phyloP scores from a whole-genome alignment of 2,113 vertebrate species.

The Chroicocephalus ridibundus region DNA sequence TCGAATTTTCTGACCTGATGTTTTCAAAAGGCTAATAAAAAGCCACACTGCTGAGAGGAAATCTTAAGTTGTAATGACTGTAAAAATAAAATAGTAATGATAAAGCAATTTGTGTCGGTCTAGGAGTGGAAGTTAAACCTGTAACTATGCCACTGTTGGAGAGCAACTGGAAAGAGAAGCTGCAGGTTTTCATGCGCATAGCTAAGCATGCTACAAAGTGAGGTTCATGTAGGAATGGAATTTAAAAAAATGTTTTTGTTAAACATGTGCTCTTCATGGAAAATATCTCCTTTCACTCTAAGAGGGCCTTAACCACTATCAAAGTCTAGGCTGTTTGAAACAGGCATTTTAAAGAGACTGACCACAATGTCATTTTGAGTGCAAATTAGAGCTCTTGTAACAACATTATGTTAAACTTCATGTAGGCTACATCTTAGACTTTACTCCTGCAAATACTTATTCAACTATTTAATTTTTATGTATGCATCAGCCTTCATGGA shows the following conservation, averaged over 20 bases:
- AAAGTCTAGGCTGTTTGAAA: background rate
- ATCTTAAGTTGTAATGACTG: background rate
- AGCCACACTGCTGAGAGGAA: background rate
- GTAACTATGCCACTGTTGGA: background rate
- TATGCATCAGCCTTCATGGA: background rate
- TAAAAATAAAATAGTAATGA: conserved; percentile 12
- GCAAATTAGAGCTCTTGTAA: background rate
- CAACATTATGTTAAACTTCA: background rate
- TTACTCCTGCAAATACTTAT: background rate
- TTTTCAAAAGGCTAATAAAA: conserved; percentile 55
- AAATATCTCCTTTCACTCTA: background rate
- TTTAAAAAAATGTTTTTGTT: background rate
- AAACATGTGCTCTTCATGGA: background rate
- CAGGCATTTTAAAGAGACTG: background rate
- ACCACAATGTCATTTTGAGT: background rate
- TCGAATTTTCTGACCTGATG: conserved; percentile 13
- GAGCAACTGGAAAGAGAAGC: background rate
- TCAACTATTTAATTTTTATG: background rate
- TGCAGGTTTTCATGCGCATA: background rate
- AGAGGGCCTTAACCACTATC: background rate
- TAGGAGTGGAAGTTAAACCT: background rate
- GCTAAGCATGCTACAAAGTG: background rate
- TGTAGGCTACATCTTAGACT: background rate
- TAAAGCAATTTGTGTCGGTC: background rate
- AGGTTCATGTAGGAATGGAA: background rate